Evolutionary conservation across 2,113 vertebrate species (phyloP).

Genomic region (Ammodytes dubius): DNA sequence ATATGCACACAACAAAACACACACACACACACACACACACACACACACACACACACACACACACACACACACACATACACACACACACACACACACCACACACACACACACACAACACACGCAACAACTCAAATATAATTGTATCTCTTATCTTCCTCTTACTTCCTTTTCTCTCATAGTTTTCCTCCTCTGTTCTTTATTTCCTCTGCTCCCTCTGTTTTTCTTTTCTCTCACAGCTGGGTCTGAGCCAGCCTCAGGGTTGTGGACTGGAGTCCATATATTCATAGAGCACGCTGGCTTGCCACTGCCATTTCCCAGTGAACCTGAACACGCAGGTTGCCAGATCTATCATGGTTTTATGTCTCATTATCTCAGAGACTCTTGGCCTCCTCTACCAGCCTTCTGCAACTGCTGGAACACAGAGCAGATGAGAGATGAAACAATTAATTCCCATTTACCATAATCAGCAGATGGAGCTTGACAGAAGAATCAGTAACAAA

Average conservation of each 20-base stretch:
- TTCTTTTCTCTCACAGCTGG: slow-evolving; percentile 48
- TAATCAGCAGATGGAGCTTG: slow-evolving; percentile 67
- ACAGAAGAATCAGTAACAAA: slow-evolving; percentile 41
- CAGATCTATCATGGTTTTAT: slow-evolving; percentile 73
- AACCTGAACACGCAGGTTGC: slow-evolving; percentile 62
- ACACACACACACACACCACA: neutral
- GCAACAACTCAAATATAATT: neutral
- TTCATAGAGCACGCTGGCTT: slow-evolving; percentile 46
- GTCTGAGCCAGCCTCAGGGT: slow-evolving; percentile 58
- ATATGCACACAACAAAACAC: too few species aligned
- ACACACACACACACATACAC: neutral
- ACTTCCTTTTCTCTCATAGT: neutral
- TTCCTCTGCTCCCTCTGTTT: slow-evolving; percentile 24
- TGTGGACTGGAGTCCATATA: slow-evolving; percentile 52
- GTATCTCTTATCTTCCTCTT: neutral
- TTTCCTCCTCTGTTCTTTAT: slow-evolving; percentile 4
- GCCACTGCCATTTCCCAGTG: slow-evolving; percentile 57
- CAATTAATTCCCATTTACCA: slow-evolving; percentile 74
- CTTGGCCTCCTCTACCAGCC: slow-evolving; percentile 19
- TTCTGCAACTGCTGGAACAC: slow-evolving; percentile 53
- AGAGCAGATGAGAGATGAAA: slow-evolving; percentile 70
- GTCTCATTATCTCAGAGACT: slow-evolving; percentile 69
- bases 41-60: neutral
- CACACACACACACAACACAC: neutral
- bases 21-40: neutral